Percentiles rank a stretch among this genome's conserved stretches.
Evolutionary conservation across 2,888 invertebrate genomes (phyloP).

Genomic region (Athrips mouffetella): DNA sequence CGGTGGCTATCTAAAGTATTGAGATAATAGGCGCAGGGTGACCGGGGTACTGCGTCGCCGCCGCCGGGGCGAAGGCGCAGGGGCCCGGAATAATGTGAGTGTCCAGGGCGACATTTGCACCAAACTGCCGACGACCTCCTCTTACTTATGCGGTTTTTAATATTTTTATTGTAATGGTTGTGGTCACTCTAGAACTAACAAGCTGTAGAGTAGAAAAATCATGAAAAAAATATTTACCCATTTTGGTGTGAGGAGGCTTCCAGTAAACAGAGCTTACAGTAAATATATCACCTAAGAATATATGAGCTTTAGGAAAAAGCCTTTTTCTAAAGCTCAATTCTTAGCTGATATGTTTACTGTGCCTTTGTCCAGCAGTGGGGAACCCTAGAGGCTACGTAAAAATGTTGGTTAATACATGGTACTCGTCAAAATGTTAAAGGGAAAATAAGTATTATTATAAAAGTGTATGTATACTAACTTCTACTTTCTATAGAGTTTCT

Average conservation of each 20-base stretch:
- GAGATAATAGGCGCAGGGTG: slow-evolving; percentile 73
- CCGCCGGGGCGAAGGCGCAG: slow-evolving; percentile 47
- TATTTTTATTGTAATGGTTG: slow-evolving; percentile 82
- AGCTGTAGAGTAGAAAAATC: slow-evolving; percentile 37
- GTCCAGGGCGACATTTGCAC: slow-evolving; percentile 77
- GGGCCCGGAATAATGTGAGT: slow-evolving; percentile 73
- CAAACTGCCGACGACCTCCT: slow-evolving; percentile 76
- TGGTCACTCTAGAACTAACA: slow-evolving; percentile 49
- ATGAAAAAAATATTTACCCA: neutral
- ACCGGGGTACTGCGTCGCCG: slow-evolving; percentile 31
- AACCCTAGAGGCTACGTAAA: no score
- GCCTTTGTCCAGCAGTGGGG: neutral
- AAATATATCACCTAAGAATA: neutral
- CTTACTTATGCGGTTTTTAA: slow-evolving; percentile 79
- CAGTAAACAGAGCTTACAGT: no score
- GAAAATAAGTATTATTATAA: no score
- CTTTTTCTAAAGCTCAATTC: neutral
- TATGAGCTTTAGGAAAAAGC: neutral
- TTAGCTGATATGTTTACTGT: neutral
- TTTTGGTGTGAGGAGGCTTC: no score
- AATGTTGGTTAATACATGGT: no score
- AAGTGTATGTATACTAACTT: no score
- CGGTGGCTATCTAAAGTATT: slow-evolving; percentile 76
- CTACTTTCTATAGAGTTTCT: no score
- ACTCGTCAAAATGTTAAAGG: no score